Conservation (phyloP, 2,797 vertebrate genomes). For the Sphenopsis melanotis region DNA sequence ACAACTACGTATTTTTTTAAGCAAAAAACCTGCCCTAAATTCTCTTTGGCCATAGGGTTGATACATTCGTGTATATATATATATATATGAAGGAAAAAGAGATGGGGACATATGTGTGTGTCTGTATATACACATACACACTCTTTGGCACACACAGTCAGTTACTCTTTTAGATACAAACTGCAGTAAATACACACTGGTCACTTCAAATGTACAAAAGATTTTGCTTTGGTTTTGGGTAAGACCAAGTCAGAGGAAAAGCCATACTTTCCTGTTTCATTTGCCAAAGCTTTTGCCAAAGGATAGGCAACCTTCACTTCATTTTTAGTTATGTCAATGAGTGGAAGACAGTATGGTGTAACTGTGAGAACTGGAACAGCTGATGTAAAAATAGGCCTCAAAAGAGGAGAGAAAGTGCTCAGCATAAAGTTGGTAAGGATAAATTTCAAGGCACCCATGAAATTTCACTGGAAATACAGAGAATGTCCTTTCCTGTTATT, state of each 20-base stretch:
- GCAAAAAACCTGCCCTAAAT: neutral
- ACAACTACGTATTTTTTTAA: accelerated
- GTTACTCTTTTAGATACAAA: neutral
- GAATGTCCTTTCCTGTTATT: neutral
- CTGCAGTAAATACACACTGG: neutral
- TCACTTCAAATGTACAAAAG: neutral
- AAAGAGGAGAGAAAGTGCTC: neutral
- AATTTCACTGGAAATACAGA: neutral
- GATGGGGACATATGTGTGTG: accelerated
- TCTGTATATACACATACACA: neutral
- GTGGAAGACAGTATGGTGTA: neutral
- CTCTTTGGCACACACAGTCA: neutral
- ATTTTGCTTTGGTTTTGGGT: neutral
- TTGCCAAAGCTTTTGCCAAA: neutral
- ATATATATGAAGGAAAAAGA: neutral
- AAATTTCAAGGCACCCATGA: neutral
- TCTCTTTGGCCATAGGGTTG: neutral
- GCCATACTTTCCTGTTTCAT: neutral
- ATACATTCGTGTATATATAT: neutral
- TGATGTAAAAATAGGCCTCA: neutral
- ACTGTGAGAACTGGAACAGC: neutral
- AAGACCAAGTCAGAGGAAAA: neutral
- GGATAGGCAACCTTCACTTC: too few species aligned
- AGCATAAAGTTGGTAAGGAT: neutral
- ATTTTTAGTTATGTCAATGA: too few species aligned